These are phyloP conservation scores for Neodontobutis hainanensis DNA, from an alignment of 2,113 vertebrate genomes.

Conservation along the genomic window DNA sequence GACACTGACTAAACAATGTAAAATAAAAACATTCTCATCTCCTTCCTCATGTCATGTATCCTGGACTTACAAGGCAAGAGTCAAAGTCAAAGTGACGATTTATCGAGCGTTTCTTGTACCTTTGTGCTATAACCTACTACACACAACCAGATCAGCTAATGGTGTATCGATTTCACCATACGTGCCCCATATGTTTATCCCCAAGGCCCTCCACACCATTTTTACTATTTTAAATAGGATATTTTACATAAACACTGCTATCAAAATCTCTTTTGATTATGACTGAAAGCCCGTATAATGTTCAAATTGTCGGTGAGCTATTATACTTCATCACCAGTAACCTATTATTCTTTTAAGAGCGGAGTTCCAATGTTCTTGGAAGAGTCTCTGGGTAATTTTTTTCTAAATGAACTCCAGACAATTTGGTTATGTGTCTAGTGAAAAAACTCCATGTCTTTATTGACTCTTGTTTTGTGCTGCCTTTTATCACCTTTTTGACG, in stretches of 20 bases:
- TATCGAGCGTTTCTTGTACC: constrained; percentile 56
- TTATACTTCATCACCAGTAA: constrained; percentile 52
- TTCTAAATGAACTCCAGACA: background rate
- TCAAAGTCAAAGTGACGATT: constrained; percentile 52
- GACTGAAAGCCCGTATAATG: constrained; percentile 50
- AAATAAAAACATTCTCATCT: constrained; percentile 45
- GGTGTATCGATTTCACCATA: constrained; percentile 74
- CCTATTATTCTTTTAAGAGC: constrained; percentile 58
- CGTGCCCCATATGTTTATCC: constrained; percentile 66
- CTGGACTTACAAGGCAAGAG: constrained; percentile 54
- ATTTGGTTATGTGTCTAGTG: no score
- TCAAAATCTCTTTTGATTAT: constrained; percentile 67
- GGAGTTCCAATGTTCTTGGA: constrained; percentile 42
- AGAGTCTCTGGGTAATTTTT: constrained; percentile 27
- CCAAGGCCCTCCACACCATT: constrained; percentile 63
- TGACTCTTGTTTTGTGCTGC: no score
- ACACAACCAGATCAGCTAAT: constrained; percentile 66
- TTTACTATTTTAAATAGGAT: constrained; percentile 69
- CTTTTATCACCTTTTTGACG: no score
- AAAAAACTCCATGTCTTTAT: no score
- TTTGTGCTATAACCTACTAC: constrained; percentile 53
- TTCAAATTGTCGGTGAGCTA: constrained; percentile 40
- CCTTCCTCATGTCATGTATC: constrained; percentile 11
- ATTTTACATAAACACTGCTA: constrained; percentile 73
- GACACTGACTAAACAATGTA: constrained; percentile 3